Conservation (phyloP, 23 tunicate genomes). For the Halocynthia roretzi region DNA sequence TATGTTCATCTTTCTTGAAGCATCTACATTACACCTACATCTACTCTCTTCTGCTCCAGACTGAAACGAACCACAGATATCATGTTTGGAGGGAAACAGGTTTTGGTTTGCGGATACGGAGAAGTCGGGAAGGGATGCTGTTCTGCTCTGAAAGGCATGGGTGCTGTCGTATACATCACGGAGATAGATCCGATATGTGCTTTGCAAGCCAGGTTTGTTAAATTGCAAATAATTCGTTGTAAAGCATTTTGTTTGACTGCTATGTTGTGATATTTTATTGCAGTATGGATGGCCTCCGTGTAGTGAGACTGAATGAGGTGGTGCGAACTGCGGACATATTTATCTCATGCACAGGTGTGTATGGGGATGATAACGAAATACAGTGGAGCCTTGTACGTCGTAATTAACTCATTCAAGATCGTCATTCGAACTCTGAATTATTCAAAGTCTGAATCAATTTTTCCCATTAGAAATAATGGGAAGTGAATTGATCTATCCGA, state of each 20-base stretch:
- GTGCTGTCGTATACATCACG: conserved; percentile 86
- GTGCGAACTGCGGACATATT: conserved; percentile 76
- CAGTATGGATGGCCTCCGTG: conserved; percentile 98
- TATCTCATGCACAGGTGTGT: conserved; percentile 85
- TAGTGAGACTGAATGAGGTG: conserved; percentile 76
- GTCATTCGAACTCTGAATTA: no score
- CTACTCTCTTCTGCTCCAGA: no score
- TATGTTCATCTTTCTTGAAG: not conserved
- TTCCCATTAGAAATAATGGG: no score
- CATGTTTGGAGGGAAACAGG: conserved; percentile 99
- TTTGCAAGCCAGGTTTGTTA: conserved; percentile 88
- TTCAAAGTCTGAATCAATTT: no score
- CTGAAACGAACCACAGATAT: conserved; percentile 97
- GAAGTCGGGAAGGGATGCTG: conserved; percentile 98
- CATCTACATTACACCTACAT: no score
- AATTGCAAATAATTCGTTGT: not conserved
- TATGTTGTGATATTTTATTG: not conserved
- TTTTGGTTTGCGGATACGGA: conserved; percentile 96
- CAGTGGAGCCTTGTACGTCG: no score
- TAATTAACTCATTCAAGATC: no score
- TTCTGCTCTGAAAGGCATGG: conserved; percentile 92
- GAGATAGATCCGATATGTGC: conserved; percentile 99
- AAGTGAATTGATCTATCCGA: no score
- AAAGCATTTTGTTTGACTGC: not conserved
- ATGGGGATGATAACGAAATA: not conserved